Evolutionary conservation across 2,113 vertebrate species (phyloP), one percentile per base, ranked within the genome.

Genomic region (Steatornis caripensis): DNA sequence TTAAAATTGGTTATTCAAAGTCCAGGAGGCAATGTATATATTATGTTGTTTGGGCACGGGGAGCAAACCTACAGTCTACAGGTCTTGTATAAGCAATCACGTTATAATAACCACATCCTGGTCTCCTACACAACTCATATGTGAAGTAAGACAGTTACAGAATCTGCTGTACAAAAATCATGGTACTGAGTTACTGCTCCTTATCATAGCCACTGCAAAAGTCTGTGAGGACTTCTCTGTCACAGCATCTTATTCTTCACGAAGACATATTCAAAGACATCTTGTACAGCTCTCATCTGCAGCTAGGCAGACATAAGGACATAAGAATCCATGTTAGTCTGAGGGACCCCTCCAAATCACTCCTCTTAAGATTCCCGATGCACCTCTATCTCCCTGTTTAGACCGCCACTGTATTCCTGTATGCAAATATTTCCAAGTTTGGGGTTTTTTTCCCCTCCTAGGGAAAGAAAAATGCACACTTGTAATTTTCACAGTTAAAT

Each of bases 261-360:
- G 3, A 60, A 89, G 53, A 60, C 8, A 12, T 34, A 43, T 7
- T 66, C 43, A 49, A 1, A 51, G 39, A 30, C 4, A 5, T 10
- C 21, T 45, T 1, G 0, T 15, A 24, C 0, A 70, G 26, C 12
- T 46, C 55, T 78, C 43, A 43, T 48, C 32, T 84, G 61, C 53
- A 53, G 34, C 39, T 16, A 51, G 65, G 49, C 68, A 89, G 53
- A 27, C 30, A 21, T 71, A 61, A 65, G 84, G 54, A 53, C 14
- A 11, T 26, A 66, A n/a, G 48, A 83, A 72, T 17, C 60, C 49
- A 9, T 16, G 4, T 55, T 53, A 43, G 17, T 9, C 12, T 1
- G 51, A 58, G 30, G 30, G 30, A 86, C 12, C 23, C 32, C 54
- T 72, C 55, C 57, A 15, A 81, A 68, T 10, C 9, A 32, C n/a